Evolutionary conservation across 2,888 invertebrate species (phyloP).

Genomic region (Shargacucullia verbasci): DNA sequence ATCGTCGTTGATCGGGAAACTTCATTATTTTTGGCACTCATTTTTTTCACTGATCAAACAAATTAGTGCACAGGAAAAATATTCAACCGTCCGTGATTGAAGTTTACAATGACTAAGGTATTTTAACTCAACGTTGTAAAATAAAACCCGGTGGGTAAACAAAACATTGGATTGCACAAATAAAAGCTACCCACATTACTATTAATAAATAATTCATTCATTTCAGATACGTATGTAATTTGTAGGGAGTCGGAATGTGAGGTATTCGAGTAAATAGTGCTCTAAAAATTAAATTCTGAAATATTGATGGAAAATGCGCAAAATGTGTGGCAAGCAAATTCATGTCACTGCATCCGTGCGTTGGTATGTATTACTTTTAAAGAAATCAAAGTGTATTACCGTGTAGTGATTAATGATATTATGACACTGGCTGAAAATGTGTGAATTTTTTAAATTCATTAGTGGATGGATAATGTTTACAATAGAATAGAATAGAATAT

Average conservation of each 20-base stretch:
- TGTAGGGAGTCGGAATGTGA: conserved; percentile 15
- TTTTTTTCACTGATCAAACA: conserved; percentile 17
- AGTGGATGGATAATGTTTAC: no score
- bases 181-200: conserved; percentile 28
- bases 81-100: background rate
- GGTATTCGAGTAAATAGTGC: conserved; percentile 19
- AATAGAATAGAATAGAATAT: no score
- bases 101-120: background rate
- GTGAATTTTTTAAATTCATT: no score
- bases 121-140: no score
- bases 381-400: conserved; percentile 29
- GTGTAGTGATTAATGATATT: no score
- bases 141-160: background rate
- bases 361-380: conserved; percentile 19
- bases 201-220: background rate
- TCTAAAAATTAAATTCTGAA: conserved; percentile 44
- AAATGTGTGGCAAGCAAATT: conserved; percentile 27
- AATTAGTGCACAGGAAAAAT: conserved; percentile 2
- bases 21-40: conserved; percentile 36
- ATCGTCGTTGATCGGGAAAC: conserved; percentile 17
- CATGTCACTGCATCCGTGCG: conserved; percentile 43
- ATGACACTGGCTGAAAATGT: no score
- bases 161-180: conserved; percentile 16
- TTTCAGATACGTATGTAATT: conserved; percentile 12
- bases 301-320: conserved; percentile 43